Evolutionary conservation across 92 coral and sea anemone species (phyloP), one percentile per base, ranked within the genome.

Genomic region (Phenganax subtilis): DNA sequence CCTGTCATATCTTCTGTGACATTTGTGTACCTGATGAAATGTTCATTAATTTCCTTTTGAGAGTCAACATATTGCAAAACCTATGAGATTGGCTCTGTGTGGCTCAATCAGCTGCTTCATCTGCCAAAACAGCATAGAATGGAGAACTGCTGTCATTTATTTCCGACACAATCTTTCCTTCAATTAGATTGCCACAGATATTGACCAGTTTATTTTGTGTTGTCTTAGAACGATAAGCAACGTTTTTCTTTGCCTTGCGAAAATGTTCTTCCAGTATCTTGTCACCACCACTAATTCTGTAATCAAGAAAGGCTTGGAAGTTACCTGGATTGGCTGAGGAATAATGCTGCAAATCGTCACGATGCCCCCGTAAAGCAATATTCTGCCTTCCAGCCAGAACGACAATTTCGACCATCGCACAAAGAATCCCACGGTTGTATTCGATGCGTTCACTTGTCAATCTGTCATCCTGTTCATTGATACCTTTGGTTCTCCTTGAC

Each of bases 301-400:
- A 51, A 20, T 20, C 25, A 20, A 20, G 25, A 20, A 20, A 20
- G 25, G 25, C 25, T 20, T 20, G 25, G 25, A 20, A 20, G 25
- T 20, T 20, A 20, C 25, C 25, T 20, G 25, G 88, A 75, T 87
- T 86, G 79, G 77, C 82, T 55, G 80, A 51, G 71, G 74, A 9
- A 67, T 87, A 75, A 76, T 79, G 82, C 84, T 68, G 65, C 54
- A 78, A 68, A 83, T 88, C 93, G 88, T 90, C 91, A 72, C 87
- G 81, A 83, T 90, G 87, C 66, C 88, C 91, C 30, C 89, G 77
- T 64, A 88, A 76, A 55, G 96, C 82, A 29, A 90, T 76, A 80
- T 88, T 86, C 80, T 90, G 91, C 57, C 77, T 85, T 56, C 88
- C 91, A 57, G 88, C 84, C 67, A 90, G 82, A 76, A 85, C 85